These are phyloP conservation scores for Rattus norvegicus DNA, from an alignment of 2,113 vertebrate genomes.

Conservation along the genomic window DNA sequence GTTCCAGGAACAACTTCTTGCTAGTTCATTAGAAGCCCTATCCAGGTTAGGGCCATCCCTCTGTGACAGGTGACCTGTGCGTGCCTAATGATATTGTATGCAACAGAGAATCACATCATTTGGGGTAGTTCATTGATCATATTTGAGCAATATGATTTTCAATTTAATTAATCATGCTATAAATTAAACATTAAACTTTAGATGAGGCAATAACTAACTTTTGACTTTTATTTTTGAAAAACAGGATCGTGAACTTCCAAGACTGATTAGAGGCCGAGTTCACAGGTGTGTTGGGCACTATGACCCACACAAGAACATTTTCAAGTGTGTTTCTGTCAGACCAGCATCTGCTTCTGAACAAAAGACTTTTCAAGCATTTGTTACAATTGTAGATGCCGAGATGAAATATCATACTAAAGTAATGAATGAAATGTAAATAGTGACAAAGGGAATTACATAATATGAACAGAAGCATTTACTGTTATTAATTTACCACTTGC, in stretches of 20 bases:
- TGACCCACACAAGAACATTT: slow-evolving; percentile 88
- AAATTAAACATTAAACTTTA: slow-evolving; percentile 36
- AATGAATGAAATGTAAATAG: slow-evolving; percentile 88
- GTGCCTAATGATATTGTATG: neutral
- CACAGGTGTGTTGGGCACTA: slow-evolving; percentile 96
- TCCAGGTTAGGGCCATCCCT: neutral
- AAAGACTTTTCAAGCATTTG: slow-evolving; percentile 90
- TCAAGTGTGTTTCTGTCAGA: slow-evolving; percentile 94
- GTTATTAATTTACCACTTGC: slow-evolving; percentile 31
- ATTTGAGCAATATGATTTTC: too few relatives aligned
- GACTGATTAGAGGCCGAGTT: slow-evolving; percentile 94
- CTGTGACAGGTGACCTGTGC: neutral
- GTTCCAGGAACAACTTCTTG: slow-evolving; percentile 29
- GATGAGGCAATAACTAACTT: slow-evolving; percentile 29
- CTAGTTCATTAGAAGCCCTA: slow-evolving; percentile 26
- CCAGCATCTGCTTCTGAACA: slow-evolving; percentile 91
- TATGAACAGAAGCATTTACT: slow-evolving; percentile 42
- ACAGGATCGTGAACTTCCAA: slow-evolving; percentile 94
- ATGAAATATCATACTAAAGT: slow-evolving; percentile 89
- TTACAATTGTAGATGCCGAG: slow-evolving; percentile 89
- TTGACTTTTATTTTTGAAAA: slow-evolving; percentile 69
- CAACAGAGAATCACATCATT: neutral
- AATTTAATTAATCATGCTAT: neutral
- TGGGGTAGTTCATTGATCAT: neutral
- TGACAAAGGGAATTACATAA: slow-evolving; percentile 21